A percentile compares a stretch with the other conserved stretches of the same genome.
Conservation (phyloP, 2,113 vertebrate genomes). For the Mesembrinibis cayennensis region DNA sequence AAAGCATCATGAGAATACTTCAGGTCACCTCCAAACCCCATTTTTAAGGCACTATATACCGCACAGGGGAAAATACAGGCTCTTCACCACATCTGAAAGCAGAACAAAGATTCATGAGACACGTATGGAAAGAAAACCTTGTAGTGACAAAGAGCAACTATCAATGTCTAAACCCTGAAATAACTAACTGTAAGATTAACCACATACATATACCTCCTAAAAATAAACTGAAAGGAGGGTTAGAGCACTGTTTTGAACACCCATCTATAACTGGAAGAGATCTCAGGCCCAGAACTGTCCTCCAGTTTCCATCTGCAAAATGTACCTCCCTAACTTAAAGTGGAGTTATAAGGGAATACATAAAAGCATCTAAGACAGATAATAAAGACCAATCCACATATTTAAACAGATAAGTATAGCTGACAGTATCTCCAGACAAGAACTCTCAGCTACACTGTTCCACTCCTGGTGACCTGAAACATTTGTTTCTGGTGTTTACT, state of each 20-base stretch:
- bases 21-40: slow-evolving; percentile 97
- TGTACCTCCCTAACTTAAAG: neutral
- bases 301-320: neutral
- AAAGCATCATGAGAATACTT: slow-evolving; percentile 94
- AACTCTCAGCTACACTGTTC: neutral
- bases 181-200: neutral
- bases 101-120: slow-evolving; percentile 26
- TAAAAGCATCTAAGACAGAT: neutral
- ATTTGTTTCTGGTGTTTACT: neutral
- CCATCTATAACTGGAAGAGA: neutral
- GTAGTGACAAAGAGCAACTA: neutral
- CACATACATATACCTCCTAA: neutral
- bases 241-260: neutral
- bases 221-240: neutral
- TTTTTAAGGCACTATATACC: slow-evolving; percentile 80
- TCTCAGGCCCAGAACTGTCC: neutral
- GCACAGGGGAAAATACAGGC: slow-evolving; percentile 39
- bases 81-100: slow-evolving; percentile 75
- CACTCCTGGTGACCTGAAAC: neutral
- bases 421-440: neutral
- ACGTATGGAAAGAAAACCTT: neutral
- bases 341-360: neutral
- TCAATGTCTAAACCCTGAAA: neutral
- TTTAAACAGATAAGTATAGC: neutral
- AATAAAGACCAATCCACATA: neutral